A percentile compares a stretch with the other conserved stretches of the same genome.
Conservation (phyloP, 2,888 invertebrate genomes). For the Plagiodera versicolora region DNA sequence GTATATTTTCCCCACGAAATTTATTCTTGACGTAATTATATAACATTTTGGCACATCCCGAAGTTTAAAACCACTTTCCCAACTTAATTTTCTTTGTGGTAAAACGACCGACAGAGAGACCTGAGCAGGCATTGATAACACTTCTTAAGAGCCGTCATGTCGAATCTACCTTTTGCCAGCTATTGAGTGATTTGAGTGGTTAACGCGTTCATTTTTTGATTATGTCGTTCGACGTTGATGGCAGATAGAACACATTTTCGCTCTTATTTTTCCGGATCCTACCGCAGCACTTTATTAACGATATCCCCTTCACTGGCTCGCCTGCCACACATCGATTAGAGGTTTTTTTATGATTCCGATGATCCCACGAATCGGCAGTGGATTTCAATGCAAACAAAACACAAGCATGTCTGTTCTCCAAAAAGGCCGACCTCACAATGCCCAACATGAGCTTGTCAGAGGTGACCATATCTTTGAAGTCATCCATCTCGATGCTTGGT, state of each 20-base stretch:
- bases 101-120: neutral
- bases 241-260: conserved; percentile 51
- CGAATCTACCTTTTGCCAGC: conserved; percentile 49
- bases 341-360: conserved; percentile 33
- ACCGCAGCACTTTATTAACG: conserved; percentile 43
- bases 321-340: conserved; percentile 45
- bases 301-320: conserved; percentile 32
- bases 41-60: no score
- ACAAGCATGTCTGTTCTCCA: no score
- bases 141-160: conserved; percentile 38
- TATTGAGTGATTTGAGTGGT: conserved; percentile 47
- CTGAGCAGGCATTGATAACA: neutral
- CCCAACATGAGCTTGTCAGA: no score
- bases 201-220: conserved; percentile 47
- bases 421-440: no score
- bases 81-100: no score
- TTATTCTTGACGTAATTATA: no score
- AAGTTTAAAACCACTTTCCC: no score
- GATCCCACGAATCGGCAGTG: no score
- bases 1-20: no score
- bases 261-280: conserved; percentile 43
- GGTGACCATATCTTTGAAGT: no score
- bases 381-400: no score
- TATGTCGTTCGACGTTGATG: conserved; percentile 49
- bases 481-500: no score